Evolutionary conservation across 1,140 invertebrate genomes (phyloP).

Genomic region (Drosophila pruinosa): DNA sequence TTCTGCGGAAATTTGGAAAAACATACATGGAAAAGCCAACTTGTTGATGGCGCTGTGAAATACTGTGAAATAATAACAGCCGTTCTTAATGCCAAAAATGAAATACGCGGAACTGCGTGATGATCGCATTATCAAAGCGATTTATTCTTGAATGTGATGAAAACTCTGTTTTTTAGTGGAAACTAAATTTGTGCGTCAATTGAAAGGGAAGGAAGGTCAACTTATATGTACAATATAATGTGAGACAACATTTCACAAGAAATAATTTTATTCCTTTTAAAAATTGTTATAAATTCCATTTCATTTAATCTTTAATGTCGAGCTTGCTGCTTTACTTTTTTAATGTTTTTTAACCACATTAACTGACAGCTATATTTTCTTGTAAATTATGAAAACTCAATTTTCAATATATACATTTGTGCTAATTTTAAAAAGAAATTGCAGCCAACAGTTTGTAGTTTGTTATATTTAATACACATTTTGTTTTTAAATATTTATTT

Average conservation of each 20-base stretch:
- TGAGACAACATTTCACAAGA: neutral
- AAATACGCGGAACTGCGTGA: constrained; percentile 5
- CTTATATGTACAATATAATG: neutral
- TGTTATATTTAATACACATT: too few relatives aligned
- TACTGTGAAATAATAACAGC: constrained; percentile 8
- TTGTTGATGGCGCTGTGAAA: constrained; percentile 25
- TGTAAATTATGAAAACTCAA: too few relatives aligned
- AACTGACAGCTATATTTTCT: too few relatives aligned
- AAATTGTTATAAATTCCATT: too few relatives aligned
- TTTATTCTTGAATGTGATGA: neutral
- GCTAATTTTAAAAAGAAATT: too few relatives aligned
- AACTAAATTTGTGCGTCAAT: neutral
- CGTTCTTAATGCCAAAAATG: constrained; percentile 28
- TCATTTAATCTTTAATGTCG: too few relatives aligned
- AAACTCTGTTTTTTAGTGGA: neutral
- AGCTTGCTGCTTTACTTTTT: too few relatives aligned
- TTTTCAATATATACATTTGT: too few relatives aligned
- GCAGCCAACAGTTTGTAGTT: too few relatives aligned
- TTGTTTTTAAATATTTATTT: too few relatives aligned
- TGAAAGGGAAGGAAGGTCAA: neutral
- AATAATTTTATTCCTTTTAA: neutral
- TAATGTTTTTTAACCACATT: too few relatives aligned
- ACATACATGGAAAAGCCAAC: constrained; percentile 26
- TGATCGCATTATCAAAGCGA: neutral
- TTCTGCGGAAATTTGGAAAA: constrained; percentile 48